phyloP scores from a whole-genome alignment of 2,888 invertebrate species.

The Steromphala cineraria region DNA sequence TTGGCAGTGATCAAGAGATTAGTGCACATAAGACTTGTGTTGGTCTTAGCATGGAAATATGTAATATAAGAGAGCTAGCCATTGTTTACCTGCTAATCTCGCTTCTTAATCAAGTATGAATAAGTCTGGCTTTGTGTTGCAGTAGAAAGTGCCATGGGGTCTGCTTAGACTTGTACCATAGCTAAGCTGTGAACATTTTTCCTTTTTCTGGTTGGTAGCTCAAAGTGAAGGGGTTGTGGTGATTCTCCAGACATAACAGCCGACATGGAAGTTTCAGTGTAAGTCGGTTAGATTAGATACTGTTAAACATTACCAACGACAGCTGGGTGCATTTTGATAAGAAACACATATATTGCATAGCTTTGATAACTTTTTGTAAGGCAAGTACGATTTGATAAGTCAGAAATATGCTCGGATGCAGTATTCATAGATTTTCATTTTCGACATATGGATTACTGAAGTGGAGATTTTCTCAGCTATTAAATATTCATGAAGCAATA shows the following conservation, averaged over 20 bases:
- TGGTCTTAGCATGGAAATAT: conserved; percentile 1
- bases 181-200: neutral
- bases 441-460: no score
- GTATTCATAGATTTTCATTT: no score
- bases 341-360: neutral
- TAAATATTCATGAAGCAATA: no score
- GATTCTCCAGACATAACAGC: neutral
- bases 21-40: neutral
- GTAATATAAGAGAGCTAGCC: neutral
- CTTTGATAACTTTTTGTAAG: neutral
- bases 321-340: neutral
- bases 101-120: conserved; percentile 10
- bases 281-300: neutral
- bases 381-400: no score
- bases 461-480: no score
- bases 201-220: neutral
- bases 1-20: conserved; percentile 6
- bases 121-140: neutral
- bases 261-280: conserved; percentile 1
- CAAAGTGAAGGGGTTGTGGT: no score
- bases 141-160: neutral
- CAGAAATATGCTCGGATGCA: no score
- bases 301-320: neutral
- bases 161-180: neutral
- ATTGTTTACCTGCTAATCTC: conserved; percentile 1